Conservation (phyloP, 2,113 vertebrate species). For the Crotalus viridis region DNA sequence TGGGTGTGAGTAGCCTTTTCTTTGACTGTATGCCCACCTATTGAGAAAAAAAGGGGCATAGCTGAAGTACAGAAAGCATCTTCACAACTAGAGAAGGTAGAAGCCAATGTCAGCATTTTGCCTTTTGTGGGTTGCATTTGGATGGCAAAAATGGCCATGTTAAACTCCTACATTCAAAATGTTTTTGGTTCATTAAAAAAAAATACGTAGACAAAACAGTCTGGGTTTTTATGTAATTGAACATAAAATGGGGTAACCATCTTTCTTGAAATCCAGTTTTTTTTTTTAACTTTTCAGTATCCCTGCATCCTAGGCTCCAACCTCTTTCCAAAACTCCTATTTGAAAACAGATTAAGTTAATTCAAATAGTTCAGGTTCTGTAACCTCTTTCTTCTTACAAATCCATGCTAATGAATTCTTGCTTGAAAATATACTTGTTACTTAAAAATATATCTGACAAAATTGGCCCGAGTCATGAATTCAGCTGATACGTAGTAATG, state of each 20-base stretch:
- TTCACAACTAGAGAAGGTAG: background rate
- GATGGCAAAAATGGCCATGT: background rate
- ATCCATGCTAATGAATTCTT: background rate
- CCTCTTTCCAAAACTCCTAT: background rate
- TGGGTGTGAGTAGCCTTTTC: background rate
- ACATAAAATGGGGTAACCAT: background rate
- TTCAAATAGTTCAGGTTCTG: background rate
- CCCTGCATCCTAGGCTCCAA: no score
- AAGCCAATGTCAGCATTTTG: background rate
- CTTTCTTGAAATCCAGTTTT: background rate
- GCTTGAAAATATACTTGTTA: background rate
- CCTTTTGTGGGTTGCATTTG: background rate
- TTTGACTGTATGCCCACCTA: background rate
- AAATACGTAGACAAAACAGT: background rate
- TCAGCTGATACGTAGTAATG: background rate
- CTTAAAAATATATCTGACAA: background rate
- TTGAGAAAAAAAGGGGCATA: background rate
- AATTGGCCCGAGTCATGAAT: background rate
- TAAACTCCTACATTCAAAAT: background rate
- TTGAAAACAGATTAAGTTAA: background rate
- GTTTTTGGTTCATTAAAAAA: background rate
- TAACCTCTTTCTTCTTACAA: background rate
- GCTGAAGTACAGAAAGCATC: background rate
- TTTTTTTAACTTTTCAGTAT: background rate
- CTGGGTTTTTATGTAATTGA: background rate